phyloP scores from a whole-genome alignment of 2,797 vertebrate species.

The Ambastaia sidthimunki region DNA sequence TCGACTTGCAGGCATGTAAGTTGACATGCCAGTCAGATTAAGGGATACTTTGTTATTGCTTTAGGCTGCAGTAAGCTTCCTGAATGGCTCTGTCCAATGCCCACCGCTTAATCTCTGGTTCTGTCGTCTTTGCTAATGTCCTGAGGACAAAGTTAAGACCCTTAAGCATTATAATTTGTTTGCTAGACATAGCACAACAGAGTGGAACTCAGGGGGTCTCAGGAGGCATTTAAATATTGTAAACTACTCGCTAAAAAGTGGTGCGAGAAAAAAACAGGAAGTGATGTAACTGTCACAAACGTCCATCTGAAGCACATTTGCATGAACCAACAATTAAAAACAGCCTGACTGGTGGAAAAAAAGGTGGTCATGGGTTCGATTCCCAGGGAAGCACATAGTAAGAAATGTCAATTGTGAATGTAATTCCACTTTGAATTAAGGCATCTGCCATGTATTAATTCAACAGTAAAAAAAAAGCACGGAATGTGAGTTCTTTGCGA shows the following conservation, averaged over 20 bases:
- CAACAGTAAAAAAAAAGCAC: background rate
- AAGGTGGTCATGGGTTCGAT: background rate
- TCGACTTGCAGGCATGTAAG: conserved; percentile 31
- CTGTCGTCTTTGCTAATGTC: conserved; percentile 1
- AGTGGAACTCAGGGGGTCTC: too few relatives aligned
- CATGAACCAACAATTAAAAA: too few relatives aligned
- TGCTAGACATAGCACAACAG: background rate
- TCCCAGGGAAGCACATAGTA: background rate
- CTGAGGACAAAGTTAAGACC: conserved; percentile 9
- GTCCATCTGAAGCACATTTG: too few relatives aligned
- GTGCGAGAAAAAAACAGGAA: too few relatives aligned
- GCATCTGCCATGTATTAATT: background rate
- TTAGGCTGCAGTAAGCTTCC: conserved; percentile 34
- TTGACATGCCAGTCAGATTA: conserved; percentile 43
- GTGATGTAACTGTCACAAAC: background rate
- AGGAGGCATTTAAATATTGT: too few relatives aligned
- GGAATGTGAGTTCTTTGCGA: background rate
- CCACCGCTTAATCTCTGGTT: background rate
- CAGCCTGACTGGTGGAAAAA: too few relatives aligned
- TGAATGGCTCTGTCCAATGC: conserved; percentile 25
- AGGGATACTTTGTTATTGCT: conserved; percentile 13
- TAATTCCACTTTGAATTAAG: background rate
- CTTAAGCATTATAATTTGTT: background rate
- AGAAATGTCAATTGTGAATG: background rate
- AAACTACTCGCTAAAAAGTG: too few relatives aligned